Conservation (phyloP, 2,113 vertebrate species). For the Myotis brandtii region DNA sequence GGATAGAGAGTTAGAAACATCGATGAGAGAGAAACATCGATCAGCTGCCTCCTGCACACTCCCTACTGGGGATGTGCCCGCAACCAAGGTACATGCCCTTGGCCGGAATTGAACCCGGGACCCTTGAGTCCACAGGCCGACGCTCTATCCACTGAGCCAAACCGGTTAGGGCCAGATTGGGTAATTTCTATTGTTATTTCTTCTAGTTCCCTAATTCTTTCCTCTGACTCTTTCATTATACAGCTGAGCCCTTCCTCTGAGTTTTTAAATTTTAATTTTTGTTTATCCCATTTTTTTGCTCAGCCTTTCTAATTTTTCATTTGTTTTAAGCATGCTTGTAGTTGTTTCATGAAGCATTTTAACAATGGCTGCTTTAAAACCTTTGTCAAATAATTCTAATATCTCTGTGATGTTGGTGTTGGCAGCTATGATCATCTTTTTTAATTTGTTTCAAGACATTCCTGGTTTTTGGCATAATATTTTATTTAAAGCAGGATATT, state of each 20-base stretch:
- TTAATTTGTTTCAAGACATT: neutral
- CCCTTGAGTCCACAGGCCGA: too few species aligned
- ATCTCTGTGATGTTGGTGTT: neutral
- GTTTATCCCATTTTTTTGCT: neutral
- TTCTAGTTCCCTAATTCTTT: neutral
- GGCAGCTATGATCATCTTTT: neutral
- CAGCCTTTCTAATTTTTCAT: neutral
- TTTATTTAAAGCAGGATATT: neutral
- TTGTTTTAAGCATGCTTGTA: neutral
- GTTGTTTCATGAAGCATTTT: neutral
- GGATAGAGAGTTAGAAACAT: too few species aligned
- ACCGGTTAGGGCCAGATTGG: neutral
- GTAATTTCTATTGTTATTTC: neutral
- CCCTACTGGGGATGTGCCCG: too few species aligned
- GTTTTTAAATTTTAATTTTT: neutral
- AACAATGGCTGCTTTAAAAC: neutral
- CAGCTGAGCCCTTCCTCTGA: neutral
- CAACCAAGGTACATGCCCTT: too few species aligned
- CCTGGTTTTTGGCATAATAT: neutral
- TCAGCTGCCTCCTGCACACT: too few species aligned
- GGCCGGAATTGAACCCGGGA: too few species aligned
- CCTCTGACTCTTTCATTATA: neutral
- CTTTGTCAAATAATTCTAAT: neutral
- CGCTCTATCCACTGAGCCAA: too few species aligned
- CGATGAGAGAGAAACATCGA: too few species aligned